Percentiles rank a stretch among this genome's conserved stretches.
Conservation (phyloP, 2,888 invertebrate species). For the Habroteleia sp. region DNA sequence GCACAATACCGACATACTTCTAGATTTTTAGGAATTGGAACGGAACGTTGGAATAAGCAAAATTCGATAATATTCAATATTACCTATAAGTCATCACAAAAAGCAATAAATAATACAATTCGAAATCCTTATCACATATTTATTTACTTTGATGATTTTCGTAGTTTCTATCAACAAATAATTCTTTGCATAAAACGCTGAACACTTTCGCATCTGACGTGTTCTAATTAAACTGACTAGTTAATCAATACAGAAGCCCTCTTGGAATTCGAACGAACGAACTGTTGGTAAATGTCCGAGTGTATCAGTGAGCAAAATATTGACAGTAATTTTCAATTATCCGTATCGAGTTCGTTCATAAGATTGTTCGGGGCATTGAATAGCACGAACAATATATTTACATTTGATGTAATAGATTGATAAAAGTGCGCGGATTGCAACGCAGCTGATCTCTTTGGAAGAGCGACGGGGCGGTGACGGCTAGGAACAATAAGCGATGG, state of each 20-base stretch:
- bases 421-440: slow-evolving; percentile 34
- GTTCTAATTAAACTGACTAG: slow-evolving; percentile 32
- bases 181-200: slow-evolving; percentile 6
- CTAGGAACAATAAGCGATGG: slow-evolving; percentile 31
- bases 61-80: too few relatives aligned
- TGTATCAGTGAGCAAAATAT: slow-evolving; percentile 35
- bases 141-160: too few relatives aligned
- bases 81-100: too few relatives aligned
- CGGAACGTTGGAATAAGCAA: too few relatives aligned
- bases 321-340: slow-evolving; percentile 51
- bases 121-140: too few relatives aligned
- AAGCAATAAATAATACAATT: too few relatives aligned
- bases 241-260: slow-evolving; percentile 24
- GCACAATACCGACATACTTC: too few relatives aligned
- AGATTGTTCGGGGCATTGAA: slow-evolving; percentile 31
- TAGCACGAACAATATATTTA: slow-evolving; percentile 45
- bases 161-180: too few relatives aligned
- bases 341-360: slow-evolving; percentile 27
- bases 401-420: slow-evolving; percentile 47
- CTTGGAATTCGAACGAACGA: slow-evolving; percentile 17
- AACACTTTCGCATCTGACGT: slow-evolving; percentile 8
- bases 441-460: slow-evolving; percentile 6
- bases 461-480: background rate
- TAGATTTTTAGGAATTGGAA: too few relatives aligned
- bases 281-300: slow-evolving; percentile 22